These are phyloP conservation scores for Grammomys dolichurus DNA, from an alignment of 2,113 vertebrate species.

Conservation along the genomic window DNA sequence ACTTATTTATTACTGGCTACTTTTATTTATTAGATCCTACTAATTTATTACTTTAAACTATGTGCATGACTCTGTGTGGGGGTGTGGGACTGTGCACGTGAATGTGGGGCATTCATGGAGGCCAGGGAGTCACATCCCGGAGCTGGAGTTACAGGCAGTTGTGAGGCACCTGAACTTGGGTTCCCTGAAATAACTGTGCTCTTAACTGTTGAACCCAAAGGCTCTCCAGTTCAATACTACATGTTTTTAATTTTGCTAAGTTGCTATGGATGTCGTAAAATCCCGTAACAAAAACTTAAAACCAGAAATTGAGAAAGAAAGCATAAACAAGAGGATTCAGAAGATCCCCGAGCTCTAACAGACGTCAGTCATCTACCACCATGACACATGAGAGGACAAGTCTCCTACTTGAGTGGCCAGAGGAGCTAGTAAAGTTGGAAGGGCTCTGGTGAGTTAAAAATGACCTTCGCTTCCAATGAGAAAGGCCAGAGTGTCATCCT, in stretches of 20 bases:
- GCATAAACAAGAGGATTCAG: background rate
- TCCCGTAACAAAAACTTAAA: background rate
- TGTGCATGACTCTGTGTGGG: background rate
- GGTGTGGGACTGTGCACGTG: background rate
- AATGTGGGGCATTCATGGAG: background rate
- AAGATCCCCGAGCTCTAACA: background rate
- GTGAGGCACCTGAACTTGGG: background rate
- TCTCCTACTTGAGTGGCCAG: background rate
- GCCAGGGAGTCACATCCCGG: background rate
- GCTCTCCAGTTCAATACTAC: background rate
- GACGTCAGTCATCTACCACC: background rate
- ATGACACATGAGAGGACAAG: background rate
- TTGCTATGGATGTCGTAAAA: background rate
- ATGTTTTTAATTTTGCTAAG: background rate
- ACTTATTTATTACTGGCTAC: background rate
- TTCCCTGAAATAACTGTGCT: background rate
- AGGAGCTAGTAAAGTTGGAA: background rate
- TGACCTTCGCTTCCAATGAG: background rate
- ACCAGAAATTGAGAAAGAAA: background rate
- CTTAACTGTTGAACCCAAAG: too few species aligned
- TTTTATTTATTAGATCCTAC: background rate
- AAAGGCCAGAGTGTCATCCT: constrained; percentile 15
- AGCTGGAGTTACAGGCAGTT: background rate
- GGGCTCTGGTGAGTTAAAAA: background rate
- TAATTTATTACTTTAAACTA: background rate